Percentiles rank a stretch among this genome's conserved stretches.
These are phyloP conservation scores for Cheilosia variabilis DNA, from an alignment of 2,888 invertebrate species.

Conservation along the genomic window DNA sequence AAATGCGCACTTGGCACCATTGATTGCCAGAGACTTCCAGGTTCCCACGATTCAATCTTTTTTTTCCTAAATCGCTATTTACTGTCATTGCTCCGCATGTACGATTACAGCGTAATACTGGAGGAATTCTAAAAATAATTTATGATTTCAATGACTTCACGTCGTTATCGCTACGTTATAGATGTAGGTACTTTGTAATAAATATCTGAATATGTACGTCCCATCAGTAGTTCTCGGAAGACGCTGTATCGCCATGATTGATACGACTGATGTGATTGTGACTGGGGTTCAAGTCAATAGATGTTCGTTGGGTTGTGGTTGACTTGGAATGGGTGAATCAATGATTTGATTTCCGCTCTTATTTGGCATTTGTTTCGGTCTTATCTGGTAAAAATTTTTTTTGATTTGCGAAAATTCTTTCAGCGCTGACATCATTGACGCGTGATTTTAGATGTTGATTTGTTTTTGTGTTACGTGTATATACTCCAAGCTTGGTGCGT, in stretches of 20 bases:
- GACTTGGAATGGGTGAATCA: slow-evolving; percentile 26
- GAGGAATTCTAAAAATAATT: slow-evolving; percentile 33
- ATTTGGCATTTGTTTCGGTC: not conserved
- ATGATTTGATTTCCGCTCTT: slow-evolving; percentile 38
- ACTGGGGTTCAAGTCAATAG: slow-evolving; percentile 41
- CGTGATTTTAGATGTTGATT: not conserved
- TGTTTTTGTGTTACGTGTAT: too few relatives aligned
- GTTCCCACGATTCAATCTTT: not conserved
- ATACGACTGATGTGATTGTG: slow-evolving; percentile 48
- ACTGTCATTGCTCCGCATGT: not conserved
- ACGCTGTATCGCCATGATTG: slow-evolving; percentile 45
- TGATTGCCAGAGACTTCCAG: too few relatives aligned
- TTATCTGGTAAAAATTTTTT: slow-evolving; percentile 22
- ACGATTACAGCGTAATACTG: not conserved
- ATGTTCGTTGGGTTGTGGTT: not conserved
- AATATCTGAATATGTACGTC: not conserved
- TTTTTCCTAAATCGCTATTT: not conserved
- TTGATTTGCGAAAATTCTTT: slow-evolving; percentile 21
- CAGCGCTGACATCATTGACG: slow-evolving; percentile 20
- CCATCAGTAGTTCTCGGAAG: slow-evolving; percentile 41
- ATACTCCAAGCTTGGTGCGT: too few relatives aligned
- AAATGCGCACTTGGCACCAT: too few relatives aligned
- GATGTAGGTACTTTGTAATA: slow-evolving; percentile 1
- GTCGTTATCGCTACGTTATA: slow-evolving; percentile 6
- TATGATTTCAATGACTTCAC: slow-evolving; percentile 47